Conservation (phyloP, 2,797 vertebrate species). For the Mycteria americana region DNA sequence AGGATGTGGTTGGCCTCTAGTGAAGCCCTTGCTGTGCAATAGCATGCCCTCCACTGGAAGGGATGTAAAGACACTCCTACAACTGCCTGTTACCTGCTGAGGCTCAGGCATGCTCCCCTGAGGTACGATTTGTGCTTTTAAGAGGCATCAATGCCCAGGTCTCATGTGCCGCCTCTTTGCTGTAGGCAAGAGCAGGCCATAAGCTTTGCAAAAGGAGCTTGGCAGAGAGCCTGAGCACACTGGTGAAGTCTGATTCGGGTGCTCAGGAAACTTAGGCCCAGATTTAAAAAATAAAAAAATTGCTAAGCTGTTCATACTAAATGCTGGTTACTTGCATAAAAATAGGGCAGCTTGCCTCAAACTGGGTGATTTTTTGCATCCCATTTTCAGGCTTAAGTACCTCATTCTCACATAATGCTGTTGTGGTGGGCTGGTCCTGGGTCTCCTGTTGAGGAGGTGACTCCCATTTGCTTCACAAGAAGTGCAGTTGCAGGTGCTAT, state of each 20-base stretch:
- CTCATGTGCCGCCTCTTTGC: neutral
- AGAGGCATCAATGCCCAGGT: neutral
- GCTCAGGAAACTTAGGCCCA: neutral
- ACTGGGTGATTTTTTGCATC: neutral
- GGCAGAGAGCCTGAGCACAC: neutral
- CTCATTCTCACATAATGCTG: neutral
- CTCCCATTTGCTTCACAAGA: neutral
- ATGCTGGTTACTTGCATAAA: neutral
- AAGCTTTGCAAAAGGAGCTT: neutral
- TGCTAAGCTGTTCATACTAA: neutral
- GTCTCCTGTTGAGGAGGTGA: neutral
- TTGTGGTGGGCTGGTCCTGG: neutral
- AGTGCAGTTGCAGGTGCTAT: neutral
- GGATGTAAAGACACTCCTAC: neutral
- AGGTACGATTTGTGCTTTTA: neutral
- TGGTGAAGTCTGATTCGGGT: neutral
- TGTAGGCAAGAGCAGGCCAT: neutral
- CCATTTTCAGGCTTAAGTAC: neutral
- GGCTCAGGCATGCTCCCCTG: neutral
- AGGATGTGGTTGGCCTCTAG: too few species aligned
- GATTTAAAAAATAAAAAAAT: neutral
- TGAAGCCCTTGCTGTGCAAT: neutral
- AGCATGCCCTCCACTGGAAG: neutral
- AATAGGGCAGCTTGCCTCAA: neutral
- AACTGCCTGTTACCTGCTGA: neutral